These are phyloP conservation scores for Spilosoma lubricipeda DNA, from an alignment of 2,888 invertebrate genomes.

Conservation along the genomic window DNA sequence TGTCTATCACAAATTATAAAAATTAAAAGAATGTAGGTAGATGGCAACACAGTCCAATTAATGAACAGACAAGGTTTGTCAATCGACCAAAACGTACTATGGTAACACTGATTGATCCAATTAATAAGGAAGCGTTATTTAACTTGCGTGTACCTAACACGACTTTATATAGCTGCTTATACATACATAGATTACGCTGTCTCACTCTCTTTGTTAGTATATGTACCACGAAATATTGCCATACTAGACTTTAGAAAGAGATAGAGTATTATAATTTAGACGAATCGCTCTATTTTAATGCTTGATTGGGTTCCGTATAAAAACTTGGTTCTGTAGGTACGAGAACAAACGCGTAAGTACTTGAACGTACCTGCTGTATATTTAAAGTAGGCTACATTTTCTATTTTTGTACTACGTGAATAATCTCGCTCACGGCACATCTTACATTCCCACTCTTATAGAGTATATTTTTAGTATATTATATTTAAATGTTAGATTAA, in stretches of 20 bases:
- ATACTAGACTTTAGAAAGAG: neutral
- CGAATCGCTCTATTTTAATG: neutral
- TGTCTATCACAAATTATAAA: too few species aligned
- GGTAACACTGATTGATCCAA: neutral
- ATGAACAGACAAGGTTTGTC: neutral
- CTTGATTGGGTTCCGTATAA: slow-evolving; percentile 1
- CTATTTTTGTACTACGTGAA: slow-evolving; percentile 26
- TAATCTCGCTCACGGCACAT: slow-evolving; percentile 11
- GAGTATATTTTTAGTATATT: slow-evolving; percentile 12
- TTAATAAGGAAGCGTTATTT: neutral
- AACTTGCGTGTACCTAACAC: too few species aligned
- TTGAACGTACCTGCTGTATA: neutral
- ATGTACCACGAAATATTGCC: neutral
- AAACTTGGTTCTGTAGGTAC: neutral
- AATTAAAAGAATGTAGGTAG: neutral
- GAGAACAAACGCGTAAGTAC: neutral
- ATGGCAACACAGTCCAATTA: neutral
- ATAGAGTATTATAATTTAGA: neutral
- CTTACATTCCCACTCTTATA: slow-evolving; percentile 5
- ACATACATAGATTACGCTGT: neutral
- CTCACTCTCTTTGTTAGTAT: neutral
- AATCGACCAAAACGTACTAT: neutral
- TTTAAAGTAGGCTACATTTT: slow-evolving; percentile 20
- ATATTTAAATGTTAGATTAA: neutral
- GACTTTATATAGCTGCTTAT: neutral